phyloP scores from a whole-genome alignment of 2,797 vertebrate species.

The Adrianichthys oophorus region DNA sequence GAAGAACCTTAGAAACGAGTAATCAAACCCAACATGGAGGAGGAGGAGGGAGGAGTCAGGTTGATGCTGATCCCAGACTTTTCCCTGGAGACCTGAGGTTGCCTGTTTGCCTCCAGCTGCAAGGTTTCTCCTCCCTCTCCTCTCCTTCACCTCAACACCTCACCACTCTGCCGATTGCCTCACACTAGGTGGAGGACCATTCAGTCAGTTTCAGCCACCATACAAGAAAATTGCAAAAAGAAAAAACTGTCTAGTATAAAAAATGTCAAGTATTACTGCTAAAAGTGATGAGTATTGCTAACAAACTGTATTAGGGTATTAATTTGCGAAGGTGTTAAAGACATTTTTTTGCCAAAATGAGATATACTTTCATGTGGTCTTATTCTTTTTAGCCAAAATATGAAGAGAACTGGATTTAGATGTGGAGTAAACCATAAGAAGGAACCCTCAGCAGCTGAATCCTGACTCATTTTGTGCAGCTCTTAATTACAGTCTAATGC shows the following conservation, averaged over 20 bases:
- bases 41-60: constrained; percentile 25
- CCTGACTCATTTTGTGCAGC: constrained; percentile 57
- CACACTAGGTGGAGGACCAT: constrained; percentile 60
- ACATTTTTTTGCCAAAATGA: constrained; percentile 86
- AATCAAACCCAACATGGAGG: constrained; percentile 25
- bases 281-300: constrained; percentile 75
- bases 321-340: constrained; percentile 61
- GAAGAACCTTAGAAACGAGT: constrained; percentile 50
- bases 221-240: constrained; percentile 55
- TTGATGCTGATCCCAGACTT: constrained; percentile 20
- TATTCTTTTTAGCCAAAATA: constrained; percentile 82
- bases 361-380: constrained; percentile 81
- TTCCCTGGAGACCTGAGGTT: constrained; percentile 42
- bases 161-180: constrained; percentile 53
- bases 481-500: constrained; percentile 41
- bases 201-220: constrained; percentile 61
- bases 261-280: constrained; percentile 68
- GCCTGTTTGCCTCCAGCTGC: constrained; percentile 23
- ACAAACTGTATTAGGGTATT: constrained; percentile 69
- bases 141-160: constrained; percentile 60
- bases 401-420: constrained; percentile 60
- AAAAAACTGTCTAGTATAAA: constrained; percentile 59
- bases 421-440: constrained; percentile 44
- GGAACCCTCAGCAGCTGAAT: constrained; percentile 43
- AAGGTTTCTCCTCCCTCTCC: constrained; percentile 44